Evolutionary conservation across 1,140 invertebrate genomes (phyloP), one percentile per base, ranked within the genome.

Genomic region (Drosophila tsacasi): DNA sequence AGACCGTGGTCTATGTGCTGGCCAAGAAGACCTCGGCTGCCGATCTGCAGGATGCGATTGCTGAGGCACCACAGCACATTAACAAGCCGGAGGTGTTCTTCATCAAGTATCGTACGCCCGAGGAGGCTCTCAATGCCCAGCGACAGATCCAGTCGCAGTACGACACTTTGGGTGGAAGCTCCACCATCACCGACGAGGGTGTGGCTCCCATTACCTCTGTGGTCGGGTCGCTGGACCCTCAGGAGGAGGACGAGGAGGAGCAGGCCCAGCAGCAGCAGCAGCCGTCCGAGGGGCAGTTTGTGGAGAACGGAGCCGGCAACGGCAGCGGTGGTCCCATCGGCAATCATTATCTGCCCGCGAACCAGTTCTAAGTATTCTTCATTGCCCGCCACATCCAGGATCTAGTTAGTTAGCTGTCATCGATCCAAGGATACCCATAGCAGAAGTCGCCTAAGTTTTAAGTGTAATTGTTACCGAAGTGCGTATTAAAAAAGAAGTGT

Each of bases 1-100:
- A 97, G 92, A 97, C 97, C 13, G 95, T 97, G 59, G 97, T 97
- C 69, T 97, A 97, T 93, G 97, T 97, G 17, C 94, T 97, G 73
- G 96, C 97, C 27, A 97, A 97, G 94, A 97, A 96, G 93, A 96
- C 96, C 65, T 79, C 87, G 0, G 95, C 97, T 79, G 17, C 89
- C 39, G 96, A 96, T 47, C 94, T 96, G 90, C 95, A 97, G 97
- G 95, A 97, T 96, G 95, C 95, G 95, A 78, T 97, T 96, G 95
- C 97, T 54, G 91, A 93, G 25, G 90, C 93, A 0, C 94, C 94
- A 6, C 94, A 94, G 50, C 89, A 93, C 7, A 93, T 94, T 32
- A 92, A 89, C 79, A 95, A 95, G 91, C 94, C 94, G 2, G 94
- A 95, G 82, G 94, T 95, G 39, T 94, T 94, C 93, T 95, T 95